Evolutionary conservation across 2,113 vertebrate genomes (phyloP).

Genomic region (Silurus meridionalis): DNA sequence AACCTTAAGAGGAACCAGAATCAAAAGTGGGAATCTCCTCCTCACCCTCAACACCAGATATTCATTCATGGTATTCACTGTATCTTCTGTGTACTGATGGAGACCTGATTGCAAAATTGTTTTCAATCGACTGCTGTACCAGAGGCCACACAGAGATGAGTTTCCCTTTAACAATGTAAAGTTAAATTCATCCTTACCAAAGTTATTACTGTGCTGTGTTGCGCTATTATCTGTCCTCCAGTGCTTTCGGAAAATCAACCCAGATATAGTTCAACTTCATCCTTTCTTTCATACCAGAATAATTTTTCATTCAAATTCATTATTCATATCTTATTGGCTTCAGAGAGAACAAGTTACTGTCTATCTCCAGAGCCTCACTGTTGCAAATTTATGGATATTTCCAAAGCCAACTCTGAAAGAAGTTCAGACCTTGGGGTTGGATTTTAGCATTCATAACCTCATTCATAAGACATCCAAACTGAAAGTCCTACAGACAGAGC

Average conservation of each 20-base stretch:
- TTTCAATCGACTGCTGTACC: too few relatives aligned
- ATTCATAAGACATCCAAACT: constrained; percentile 7
- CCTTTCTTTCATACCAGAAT: not conserved
- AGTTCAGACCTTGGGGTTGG: not conserved
- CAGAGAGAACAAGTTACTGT: not conserved
- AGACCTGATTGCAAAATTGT: too few relatives aligned
- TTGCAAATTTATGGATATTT: constrained; percentile 25
- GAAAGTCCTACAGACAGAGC: constrained; percentile 13
- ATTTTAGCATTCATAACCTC: not conserved
- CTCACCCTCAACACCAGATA: too few relatives aligned
- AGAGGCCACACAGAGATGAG: too few relatives aligned
- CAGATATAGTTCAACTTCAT: not conserved
- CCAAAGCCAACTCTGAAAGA: constrained; percentile 1
- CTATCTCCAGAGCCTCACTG: not conserved
- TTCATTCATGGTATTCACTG: too few relatives aligned
- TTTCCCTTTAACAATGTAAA: not conserved
- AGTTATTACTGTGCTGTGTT: not conserved
- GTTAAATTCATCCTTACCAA: not conserved
- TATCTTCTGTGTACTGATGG: too few relatives aligned
- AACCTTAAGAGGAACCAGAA: too few relatives aligned
- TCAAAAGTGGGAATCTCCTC: too few relatives aligned
- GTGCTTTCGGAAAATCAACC: not conserved
- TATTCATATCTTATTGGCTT: not conserved
- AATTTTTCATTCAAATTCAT: not conserved
- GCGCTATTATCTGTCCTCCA: not conserved